These are phyloP conservation scores for Lynx canadensis DNA, from an alignment of 2,113 vertebrate genomes.

Conservation along the genomic window DNA sequence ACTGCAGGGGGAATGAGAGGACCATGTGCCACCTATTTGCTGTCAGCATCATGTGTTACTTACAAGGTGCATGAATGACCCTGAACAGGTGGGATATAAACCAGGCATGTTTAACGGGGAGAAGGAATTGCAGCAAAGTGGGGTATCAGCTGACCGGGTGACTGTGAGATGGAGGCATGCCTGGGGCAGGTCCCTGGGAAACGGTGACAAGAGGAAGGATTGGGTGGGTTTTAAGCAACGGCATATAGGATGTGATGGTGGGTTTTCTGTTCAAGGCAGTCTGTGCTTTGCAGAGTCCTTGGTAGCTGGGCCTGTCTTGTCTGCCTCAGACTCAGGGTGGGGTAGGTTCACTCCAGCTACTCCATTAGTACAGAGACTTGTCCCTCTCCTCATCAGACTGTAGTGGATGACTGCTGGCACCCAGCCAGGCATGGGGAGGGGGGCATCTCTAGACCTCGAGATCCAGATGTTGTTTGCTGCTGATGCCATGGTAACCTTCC, in stretches of 20 bases:
- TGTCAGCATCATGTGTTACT: neutral
- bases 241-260: neutral
- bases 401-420: neutral
- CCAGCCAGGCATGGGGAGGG: neutral
- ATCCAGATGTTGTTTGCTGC: slow-evolving; percentile 43
- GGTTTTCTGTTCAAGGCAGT: neutral
- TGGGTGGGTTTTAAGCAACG: neutral
- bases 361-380: neutral
- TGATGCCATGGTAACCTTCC: slow-evolving; percentile 50
- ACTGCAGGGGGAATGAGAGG: neutral
- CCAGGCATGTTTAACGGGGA: neutral
- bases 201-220: neutral
- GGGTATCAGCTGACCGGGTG: neutral
- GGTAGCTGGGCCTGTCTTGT: neutral
- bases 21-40: neutral
- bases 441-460: neutral
- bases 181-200: neutral
- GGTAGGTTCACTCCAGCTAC: neutral
- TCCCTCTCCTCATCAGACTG: neutral
- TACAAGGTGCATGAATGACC: neutral
- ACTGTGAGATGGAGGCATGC: neutral
- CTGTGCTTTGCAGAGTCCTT: neutral
- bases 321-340: neutral
- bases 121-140: neutral
- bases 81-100: neutral